Base-by-base conservation (phyloP, 2,888 invertebrate species). In the Sicus ferrugineus region DNA sequence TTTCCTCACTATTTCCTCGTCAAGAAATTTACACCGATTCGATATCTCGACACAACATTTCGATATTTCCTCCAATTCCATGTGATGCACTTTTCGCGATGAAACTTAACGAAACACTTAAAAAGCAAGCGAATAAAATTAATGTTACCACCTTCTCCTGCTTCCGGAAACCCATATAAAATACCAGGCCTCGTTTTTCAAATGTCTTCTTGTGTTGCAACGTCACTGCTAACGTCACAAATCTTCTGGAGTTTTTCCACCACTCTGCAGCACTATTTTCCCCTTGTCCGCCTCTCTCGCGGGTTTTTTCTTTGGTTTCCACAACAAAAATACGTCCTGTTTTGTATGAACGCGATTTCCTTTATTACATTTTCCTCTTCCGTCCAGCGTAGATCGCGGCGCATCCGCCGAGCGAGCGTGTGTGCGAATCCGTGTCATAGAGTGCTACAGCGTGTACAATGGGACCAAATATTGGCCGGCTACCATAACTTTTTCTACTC, bases 361-460 rank as follows among this genome's bases (percentile, higher is more conserved):
- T 81, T 78, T 79, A 83, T 83, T 83, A 81, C 81, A 83, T 81
- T 83, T 83, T 79, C 79, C 81, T 77, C 77, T 83, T 83, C 83
- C 83, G 82, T 72, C 76, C 73, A 77, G 76, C 75, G 80, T n/a
- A 79, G 80, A 80, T 78, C n/a, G n/a, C n/a, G 79, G 77, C 76
- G 78, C 81, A 82, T 81, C 82, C 81, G 83, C 38, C 34, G 48
- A 42, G 26, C 7, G 19, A n/a, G 30, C 19, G 21, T 11, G 58
- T 4, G 1, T 19, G 11, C 31, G 23, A 23, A 16, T 21, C 0
- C 23, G 21, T 34, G 46, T 42, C 9, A 38, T 28, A 14, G 62
- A n/a, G 1, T 67, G 67, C 59, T 31, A 28, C 48, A 38, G 52
- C 59, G 62, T 50, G 52, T 34, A 28, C n/a, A 23, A 21, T 21